These are phyloP conservation scores for Melierax canorus DNA, from an alignment of 2,113 vertebrate genomes.

Conservation along the genomic window DNA sequence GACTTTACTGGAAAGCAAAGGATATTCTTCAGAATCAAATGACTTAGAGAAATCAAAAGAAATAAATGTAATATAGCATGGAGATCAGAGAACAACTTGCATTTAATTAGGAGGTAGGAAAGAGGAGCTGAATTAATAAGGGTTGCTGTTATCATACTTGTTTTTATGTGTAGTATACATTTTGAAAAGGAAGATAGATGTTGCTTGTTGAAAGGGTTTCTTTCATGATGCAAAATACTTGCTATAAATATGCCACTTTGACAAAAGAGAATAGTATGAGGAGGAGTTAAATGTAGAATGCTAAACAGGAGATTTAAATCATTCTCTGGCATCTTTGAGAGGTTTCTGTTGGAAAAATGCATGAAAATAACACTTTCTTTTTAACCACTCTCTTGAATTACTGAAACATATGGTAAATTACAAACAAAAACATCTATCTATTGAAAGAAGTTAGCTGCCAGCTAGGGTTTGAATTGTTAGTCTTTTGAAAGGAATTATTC, in stretches of 20 bases:
- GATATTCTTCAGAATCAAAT: not conserved
- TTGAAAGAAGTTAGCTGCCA: not conserved
- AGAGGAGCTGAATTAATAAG: not conserved
- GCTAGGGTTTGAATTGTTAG: not conserved
- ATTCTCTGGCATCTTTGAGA: not conserved
- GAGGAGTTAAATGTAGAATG: not conserved
- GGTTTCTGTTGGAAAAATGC: not conserved
- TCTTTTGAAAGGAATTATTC: not conserved
- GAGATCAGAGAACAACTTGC: not conserved
- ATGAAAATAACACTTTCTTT: not conserved
- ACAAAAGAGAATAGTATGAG: not conserved
- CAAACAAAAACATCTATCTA: not conserved
- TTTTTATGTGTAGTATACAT: not conserved
- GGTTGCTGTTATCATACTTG: not conserved
- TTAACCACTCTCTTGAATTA: not conserved
- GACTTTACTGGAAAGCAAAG: not conserved
- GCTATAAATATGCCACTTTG: slow-evolving; percentile 23
- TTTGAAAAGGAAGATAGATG: not conserved
- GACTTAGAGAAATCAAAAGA: not conserved
- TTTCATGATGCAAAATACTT: not conserved
- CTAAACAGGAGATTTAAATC: not conserved
- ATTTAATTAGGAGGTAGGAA: not conserved
- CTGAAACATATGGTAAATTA: not conserved
- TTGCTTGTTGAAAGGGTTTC: not conserved
- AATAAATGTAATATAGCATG: not conserved